These are phyloP conservation scores for Hymenochirus boettgeri DNA, from an alignment of 2,113 vertebrate species.

Conservation along the genomic window DNA sequence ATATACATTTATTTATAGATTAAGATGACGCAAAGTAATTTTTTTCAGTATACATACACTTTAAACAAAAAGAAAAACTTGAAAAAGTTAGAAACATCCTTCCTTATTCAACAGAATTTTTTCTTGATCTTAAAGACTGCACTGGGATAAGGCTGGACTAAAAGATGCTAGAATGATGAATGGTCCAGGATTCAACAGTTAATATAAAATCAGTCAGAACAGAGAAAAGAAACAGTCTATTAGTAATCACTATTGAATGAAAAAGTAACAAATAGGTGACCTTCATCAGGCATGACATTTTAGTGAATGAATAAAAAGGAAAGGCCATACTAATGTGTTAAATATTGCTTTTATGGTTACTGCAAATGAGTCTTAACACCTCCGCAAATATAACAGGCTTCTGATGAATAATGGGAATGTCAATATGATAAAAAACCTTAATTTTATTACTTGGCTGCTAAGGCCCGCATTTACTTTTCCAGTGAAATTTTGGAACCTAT, in stretches of 20 bases:
- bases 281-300: slow-evolving; percentile 37
- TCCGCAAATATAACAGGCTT: slow-evolving; percentile 13
- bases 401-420: slow-evolving; percentile 26
- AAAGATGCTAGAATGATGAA: neutral
- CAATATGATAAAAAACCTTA: slow-evolving; percentile 32
- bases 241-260: slow-evolving; percentile 23
- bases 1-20: too few relatives aligned
- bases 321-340: slow-evolving; percentile 10
- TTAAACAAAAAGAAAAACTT: too few relatives aligned
- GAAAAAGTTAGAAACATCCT: neutral
- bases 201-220: slow-evolving; percentile 9
- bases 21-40: too few relatives aligned
- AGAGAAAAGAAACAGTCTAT: slow-evolving; percentile 17
- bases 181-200: slow-evolving; percentile 19
- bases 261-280: slow-evolving; percentile 24
- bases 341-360: slow-evolving; percentile 29
- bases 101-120: neutral
- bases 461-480: slow-evolving; percentile 6
- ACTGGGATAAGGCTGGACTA: neutral
- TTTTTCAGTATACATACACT: too few relatives aligned
- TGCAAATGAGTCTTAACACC: slow-evolving; percentile 28
- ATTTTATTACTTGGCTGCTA: slow-evolving; percentile 18
- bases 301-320: slow-evolving; percentile 23
- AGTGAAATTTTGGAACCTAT: neutral
- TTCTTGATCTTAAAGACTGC: neutral